Evolutionary conservation across 1,140 invertebrate genomes (phyloP).

Genomic region (Hypothenemus hampei): DNA sequence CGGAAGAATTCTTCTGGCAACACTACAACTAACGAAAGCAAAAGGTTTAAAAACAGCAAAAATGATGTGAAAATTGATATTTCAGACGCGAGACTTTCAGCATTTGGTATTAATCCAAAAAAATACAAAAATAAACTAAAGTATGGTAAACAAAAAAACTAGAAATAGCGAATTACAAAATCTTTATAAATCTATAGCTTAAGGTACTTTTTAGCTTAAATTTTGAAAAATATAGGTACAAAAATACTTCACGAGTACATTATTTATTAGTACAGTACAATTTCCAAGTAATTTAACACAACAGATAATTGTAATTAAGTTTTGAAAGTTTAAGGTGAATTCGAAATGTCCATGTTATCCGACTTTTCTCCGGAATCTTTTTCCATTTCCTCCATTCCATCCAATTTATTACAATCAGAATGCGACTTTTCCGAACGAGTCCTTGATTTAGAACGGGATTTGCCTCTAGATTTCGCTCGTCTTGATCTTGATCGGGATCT

Average conservation of each 20-base stretch:
- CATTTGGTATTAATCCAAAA: constrained; percentile 89
- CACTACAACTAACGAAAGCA: constrained; percentile 21
- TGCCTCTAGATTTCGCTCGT: constrained; percentile 14
- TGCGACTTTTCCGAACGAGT: constrained; percentile 41
- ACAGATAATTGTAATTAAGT: neutral
- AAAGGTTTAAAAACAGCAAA: constrained; percentile 23
- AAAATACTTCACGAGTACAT: too few species aligned
- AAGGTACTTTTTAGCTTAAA: too few species aligned
- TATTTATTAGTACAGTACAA: too few species aligned
- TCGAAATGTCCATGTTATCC: constrained; percentile 58
- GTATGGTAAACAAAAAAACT: constrained; percentile 42
- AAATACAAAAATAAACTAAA: constrained; percentile 72
- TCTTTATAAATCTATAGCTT: too few species aligned
- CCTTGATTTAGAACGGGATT: constrained; percentile 51
- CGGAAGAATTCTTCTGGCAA: constrained; percentile 23
- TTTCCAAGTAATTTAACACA: neutral
- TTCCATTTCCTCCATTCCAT: constrained; percentile 28
- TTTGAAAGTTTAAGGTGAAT: constrained; percentile 38
- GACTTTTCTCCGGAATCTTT: constrained; percentile 50
- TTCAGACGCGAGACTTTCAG: constrained; percentile 73
- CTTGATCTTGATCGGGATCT: constrained; percentile 7
- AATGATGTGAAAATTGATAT: constrained; percentile 42
- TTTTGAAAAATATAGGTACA: too few species aligned
- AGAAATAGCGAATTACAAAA: too few species aligned
- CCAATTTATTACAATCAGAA: constrained; percentile 24